A percentile compares a stretch with the other conserved stretches of the same genome.
These are phyloP conservation scores for Falco columbarius DNA, from an alignment of 2,797 vertebrate species.

Conservation along the genomic window DNA sequence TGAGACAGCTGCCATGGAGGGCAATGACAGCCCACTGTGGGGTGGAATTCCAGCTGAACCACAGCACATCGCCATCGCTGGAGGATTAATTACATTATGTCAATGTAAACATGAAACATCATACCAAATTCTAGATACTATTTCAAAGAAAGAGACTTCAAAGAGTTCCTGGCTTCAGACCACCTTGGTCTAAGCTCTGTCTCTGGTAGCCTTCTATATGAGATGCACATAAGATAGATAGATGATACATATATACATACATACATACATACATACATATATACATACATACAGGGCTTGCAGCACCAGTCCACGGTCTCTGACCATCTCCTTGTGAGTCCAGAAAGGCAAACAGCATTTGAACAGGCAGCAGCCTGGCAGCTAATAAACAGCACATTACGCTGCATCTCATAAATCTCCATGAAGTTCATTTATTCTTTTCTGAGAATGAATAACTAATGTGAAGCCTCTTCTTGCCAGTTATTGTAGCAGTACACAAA, in stretches of 20 bases:
- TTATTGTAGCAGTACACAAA: not conserved
- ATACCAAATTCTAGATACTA: not conserved
- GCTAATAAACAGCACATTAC: not conserved
- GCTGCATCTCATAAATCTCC: not conserved
- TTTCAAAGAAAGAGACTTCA: not conserved
- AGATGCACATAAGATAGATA: not conserved
- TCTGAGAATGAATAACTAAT: conserved; percentile 19
- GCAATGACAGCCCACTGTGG: not conserved
- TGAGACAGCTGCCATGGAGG: not conserved
- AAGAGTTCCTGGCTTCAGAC: not conserved
- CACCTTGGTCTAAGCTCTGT: not conserved
- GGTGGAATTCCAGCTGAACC: not conserved
- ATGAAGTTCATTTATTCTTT: not conserved
- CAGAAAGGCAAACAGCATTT: not conserved
- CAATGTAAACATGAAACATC: not conserved
- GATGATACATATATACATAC: too few relatives aligned
- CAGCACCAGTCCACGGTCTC: not conserved
- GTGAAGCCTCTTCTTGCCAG: conserved; percentile 2
- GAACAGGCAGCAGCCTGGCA: not conserved
- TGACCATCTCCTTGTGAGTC: not conserved
- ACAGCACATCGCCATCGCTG: not conserved
- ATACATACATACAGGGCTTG: accelerated
- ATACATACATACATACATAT: too few relatives aligned
- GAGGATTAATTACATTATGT: not conserved
- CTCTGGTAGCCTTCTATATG: not conserved